Conservation (phyloP, 2,797 vertebrate genomes). For the Arnoldichthys spilopterus region DNA sequence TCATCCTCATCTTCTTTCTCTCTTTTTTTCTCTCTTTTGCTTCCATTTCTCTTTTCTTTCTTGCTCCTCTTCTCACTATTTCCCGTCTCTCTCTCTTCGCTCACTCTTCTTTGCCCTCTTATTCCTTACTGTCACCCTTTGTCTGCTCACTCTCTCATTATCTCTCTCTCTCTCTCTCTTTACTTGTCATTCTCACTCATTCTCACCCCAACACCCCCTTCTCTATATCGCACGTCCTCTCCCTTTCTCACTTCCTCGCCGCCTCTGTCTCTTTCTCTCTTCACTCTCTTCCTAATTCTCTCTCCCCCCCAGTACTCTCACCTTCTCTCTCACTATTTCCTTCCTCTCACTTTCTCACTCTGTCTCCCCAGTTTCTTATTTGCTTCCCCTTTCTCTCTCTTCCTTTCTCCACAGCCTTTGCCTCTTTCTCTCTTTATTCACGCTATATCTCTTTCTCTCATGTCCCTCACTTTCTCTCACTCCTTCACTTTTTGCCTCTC, state of each 20-base stretch:
- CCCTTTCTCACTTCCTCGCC: too few species aligned
- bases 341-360: background rate
- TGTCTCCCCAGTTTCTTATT: background rate
- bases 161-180: background rate
- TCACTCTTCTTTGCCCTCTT: background rate
- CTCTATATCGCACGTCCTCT: background rate
- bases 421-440: background rate
- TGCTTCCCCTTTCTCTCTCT: background rate
- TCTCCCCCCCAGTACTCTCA: background rate
- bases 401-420: background rate
- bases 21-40: background rate
- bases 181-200: slow-evolving; percentile 1
- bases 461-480: background rate
- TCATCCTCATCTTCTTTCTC: background rate
- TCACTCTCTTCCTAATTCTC: background rate
- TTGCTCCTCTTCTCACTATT: background rate
- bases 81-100: too few species aligned
- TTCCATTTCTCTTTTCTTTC: background rate
- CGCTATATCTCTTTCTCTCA: background rate
- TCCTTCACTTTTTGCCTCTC: background rate
- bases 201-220: background rate
- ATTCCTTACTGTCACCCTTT: background rate
- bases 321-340: background rate
- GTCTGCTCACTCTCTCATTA: background rate
- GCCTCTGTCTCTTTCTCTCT: too few species aligned